A percentile compares a stretch with the other conserved stretches of the same genome.
phyloP scores from a whole-genome alignment of 1,140 invertebrate genomes.

The Globodera rostochiensis region DNA sequence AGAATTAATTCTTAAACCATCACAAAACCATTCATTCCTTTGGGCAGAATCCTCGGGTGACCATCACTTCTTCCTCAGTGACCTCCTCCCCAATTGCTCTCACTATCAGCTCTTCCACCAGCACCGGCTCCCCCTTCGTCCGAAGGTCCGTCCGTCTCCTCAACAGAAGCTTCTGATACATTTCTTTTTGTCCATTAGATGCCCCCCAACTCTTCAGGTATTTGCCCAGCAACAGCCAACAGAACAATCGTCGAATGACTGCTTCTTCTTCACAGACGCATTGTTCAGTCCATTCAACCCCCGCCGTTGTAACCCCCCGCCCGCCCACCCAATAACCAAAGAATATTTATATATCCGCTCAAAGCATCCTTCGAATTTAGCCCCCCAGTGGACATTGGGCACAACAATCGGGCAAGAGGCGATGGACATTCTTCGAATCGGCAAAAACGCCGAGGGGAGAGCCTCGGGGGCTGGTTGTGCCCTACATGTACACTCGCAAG shows the following conservation, averaged over 20 bases:
- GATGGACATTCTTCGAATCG: conserved; percentile 60
- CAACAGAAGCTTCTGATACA: neutral
- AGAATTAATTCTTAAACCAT: neutral
- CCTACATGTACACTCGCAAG: conserved; percentile 50
- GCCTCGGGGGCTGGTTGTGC: conserved; percentile 54
- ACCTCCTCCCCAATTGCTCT: conserved; percentile 21
- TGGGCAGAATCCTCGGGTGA: neutral
- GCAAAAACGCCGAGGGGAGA: conserved; percentile 57
- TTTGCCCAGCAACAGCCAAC: conserved; percentile 25
- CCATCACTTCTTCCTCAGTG: conserved; percentile 18
- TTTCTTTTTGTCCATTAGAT: neutral
- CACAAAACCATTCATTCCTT: neutral
- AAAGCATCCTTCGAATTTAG: neutral
- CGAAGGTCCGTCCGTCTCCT: conserved; percentile 3
- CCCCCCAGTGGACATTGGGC: neutral
- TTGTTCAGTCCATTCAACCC: conserved; percentile 18
- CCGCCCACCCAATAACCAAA: conserved; percentile 4
- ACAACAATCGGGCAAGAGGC: conserved; percentile 21
- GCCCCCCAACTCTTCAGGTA: conserved; percentile 1
- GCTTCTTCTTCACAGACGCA: conserved; percentile 19
- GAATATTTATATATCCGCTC: too few species aligned
- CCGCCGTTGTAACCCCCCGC: neutral
- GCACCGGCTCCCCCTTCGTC: conserved; percentile 1
- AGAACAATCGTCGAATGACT: neutral
- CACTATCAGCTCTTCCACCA: conserved; percentile 14